Base-by-base conservation (phyloP, 2,113 vertebrate species). In the Suricata suricatta region DNA sequence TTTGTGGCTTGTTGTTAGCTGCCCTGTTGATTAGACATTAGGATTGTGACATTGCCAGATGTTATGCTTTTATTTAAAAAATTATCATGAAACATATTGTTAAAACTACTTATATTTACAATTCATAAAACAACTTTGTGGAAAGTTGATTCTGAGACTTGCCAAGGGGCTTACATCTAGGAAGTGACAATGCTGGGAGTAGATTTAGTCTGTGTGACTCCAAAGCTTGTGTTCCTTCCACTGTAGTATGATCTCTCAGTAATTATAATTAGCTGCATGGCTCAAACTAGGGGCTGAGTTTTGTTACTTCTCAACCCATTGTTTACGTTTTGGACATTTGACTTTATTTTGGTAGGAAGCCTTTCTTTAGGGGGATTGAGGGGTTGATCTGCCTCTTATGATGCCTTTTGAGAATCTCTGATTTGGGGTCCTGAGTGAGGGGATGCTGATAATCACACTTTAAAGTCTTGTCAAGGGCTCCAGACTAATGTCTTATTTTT, bases 291-390 rank as follows among this genome's bases (percentile, higher is more conserved):
- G 14, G 33, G 52, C 38, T 90, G 72, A 57, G 16, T 88, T 92
- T 93, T 72, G 7, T 90, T 96, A 52, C 23, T 91, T 97, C 15
- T 95, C 25, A 93, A 93, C 57, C 2, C 57, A 68, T 38, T 72
- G 31, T 86, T 95, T 17, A 85, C 52, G 79, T 89, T 92, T 83
- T 87, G 50, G 25, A 41, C 35, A 41, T 72, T 71, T 31, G 66
- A 8, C 19, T 35, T 92, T 85, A 54, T 71, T 91, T 90, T 90
- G 44, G 4, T 71, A n/a, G 69, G 23, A 66, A 93, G 8, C n/a
- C n/a, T 57, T 47, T 83, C 91, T 33, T 6, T 9, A 44, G 16
- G 2, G 3, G 33, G 25, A 27, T 77, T 77, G 41, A 76, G 41
- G 12, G 23, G 31, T 35, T 47, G 38, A 31, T 86, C 47, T 91